Percentiles rank a stretch among this genome's conserved stretches.
Conservation (phyloP, 2,797 vertebrate species). For the Coilia nasus region DNA sequence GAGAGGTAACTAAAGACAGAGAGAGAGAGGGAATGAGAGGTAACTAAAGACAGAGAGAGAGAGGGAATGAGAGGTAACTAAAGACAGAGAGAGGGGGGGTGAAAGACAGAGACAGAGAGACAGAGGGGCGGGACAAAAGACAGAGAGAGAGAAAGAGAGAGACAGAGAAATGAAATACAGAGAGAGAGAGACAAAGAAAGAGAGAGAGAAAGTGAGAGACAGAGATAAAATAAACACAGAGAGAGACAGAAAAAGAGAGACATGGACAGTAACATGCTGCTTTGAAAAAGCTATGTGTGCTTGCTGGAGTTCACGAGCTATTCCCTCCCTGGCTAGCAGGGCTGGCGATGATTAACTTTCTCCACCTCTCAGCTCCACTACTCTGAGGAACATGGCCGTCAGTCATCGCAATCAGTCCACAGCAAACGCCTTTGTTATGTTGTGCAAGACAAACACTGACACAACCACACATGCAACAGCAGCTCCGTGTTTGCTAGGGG, state of each 20-base stretch:
- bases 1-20: no score
- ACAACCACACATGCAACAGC: neutral
- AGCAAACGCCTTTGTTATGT: neutral
- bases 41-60: no score
- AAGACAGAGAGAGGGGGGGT: no score
- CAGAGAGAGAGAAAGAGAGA: no score
- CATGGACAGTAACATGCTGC: neutral
- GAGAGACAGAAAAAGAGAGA: neutral
- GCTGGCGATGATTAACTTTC: constrained; percentile 17
- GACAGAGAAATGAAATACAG: no score
- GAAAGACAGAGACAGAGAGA: no score
- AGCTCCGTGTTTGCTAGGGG: neutral
- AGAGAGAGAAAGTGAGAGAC: no score
- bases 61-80: no score
- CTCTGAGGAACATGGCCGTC: neutral
- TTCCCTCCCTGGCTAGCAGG: neutral
- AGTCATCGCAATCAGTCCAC: neutral
- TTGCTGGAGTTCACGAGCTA: neutral
- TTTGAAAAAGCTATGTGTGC: neutral
- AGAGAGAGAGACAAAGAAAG: no score
- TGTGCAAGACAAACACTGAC: neutral
- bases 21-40: no score
- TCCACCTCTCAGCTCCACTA: neutral
- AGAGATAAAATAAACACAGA: no score
- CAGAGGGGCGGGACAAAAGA: no score